Evolutionary conservation across 2,797 vertebrate species (phyloP).

Genomic region (Salarias fasciatus): DNA sequence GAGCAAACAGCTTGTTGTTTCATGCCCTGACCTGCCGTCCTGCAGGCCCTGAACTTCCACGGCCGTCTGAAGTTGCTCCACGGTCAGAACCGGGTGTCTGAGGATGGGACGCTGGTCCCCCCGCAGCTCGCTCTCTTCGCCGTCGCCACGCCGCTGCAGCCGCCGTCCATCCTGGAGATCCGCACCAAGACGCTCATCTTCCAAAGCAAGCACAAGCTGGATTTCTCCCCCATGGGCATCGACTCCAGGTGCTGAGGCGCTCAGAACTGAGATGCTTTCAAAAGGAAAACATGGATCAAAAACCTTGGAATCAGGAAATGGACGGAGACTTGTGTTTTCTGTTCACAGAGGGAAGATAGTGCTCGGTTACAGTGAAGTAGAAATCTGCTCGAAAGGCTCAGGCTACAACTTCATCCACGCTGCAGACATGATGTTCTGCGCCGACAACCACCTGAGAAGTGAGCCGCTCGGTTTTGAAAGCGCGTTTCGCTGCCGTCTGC

Average conservation of each 20-base stretch:
- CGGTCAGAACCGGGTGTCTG: constrained; percentile 71
- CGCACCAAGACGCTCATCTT: constrained; percentile 83
- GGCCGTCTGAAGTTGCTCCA: constrained; percentile 84
- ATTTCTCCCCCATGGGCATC: constrained; percentile 85
- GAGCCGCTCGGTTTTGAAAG: constrained; percentile 42
- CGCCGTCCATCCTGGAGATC: constrained; percentile 86
- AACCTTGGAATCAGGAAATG: too few species aligned
- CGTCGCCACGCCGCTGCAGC: constrained; percentile 82
- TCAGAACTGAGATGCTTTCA: too few species aligned
- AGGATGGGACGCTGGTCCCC: constrained; percentile 64
- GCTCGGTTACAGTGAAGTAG: constrained; percentile 81
- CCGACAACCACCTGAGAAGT: constrained; percentile 83
- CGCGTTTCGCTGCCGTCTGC: too few species aligned
- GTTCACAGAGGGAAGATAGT: constrained; percentile 63
- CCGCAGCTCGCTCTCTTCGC: constrained; percentile 84
- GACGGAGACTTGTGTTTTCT: too few species aligned
- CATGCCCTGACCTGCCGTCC: background rate
- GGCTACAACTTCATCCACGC: constrained; percentile 85
- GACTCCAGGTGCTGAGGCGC: constrained; percentile 83
- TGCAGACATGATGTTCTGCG: constrained; percentile 86
- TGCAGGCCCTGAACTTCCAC: constrained; percentile 83
- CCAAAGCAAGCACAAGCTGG: constrained; percentile 89
- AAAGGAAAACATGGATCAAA: too few species aligned
- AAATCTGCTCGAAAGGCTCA: constrained; percentile 76
- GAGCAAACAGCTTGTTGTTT: too few species aligned